Base-by-base conservation (phyloP, 2,797 vertebrate species). In the Poeciliopsis gracilis region DNA sequence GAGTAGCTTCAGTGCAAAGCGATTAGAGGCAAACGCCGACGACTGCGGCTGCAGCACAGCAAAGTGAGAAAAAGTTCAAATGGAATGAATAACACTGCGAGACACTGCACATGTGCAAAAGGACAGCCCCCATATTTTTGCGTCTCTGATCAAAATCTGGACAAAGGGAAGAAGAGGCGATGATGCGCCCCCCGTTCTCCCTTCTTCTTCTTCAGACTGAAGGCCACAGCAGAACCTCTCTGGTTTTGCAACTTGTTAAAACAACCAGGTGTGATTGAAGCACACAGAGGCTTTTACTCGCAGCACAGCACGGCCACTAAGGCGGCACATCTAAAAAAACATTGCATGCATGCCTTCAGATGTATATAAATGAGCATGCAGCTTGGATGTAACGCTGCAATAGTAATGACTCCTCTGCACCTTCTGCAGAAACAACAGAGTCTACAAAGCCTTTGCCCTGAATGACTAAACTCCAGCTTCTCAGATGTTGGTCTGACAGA, bases 391-490 rank as follows among this genome's bases (percentile, higher is more conserved):
- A 57, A 33, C 87, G 83, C 84, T 89, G 83, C 83, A 91, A 90
- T 49, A 71, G 89, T 80, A 84, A 79, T 80, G 74, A 82, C 86
- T 87, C 82, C 82, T 84, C 76, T 78, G 70, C 79, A 70, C 84
- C 51, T 76, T 76, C 78, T 94, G 91, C 94, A 94, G 90, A 90
- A 92, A 94, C 85, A 94, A 92, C 88, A 93, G 77, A 77, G 76
- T 84, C 84, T 75, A 90, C 88, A 89, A 90, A 91, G 84, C 81
- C 83, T 93, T 91, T 83, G 79, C 84, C 87, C 85, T 90, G 85
- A 89, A 90, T 91, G 85, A 89, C 90, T 84, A 82, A 92, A 94
- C 92, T 94, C 93, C 89, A 86, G 85, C 86, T 91, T 81, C 88
- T 92, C 92, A 90, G 92, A 93, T 92, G 87, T 87, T 88, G 57